A percentile compares a stretch with the other conserved stretches of the same genome.
Evolutionary conservation across 2,797 vertebrate genomes (phyloP).

Genomic region (Rhodeus uyekii): DNA sequence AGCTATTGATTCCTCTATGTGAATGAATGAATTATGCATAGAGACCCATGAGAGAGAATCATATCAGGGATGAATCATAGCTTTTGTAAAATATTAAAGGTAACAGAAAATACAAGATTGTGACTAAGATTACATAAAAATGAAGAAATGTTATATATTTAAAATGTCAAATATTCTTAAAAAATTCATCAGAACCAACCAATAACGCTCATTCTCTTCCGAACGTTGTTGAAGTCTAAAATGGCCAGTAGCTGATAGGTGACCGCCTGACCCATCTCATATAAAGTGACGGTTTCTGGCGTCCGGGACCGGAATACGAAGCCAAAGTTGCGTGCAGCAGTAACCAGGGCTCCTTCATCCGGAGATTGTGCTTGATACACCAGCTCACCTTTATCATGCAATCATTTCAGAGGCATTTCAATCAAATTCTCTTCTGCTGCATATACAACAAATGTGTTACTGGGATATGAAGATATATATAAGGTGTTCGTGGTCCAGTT

Average conservation of each 20-base stretch:
- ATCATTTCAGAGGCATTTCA: constrained; percentile 3
- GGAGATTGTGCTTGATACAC: constrained; percentile 80
- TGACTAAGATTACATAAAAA: neutral
- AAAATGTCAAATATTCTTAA: neutral
- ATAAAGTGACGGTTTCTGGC: constrained; percentile 78
- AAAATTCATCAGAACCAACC: constrained; percentile 62
- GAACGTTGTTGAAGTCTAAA: constrained; percentile 79
- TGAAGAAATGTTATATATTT: neutral
- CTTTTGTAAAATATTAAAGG: neutral
- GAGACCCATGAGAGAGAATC: neutral
- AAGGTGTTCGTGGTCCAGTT: constrained; percentile 1
- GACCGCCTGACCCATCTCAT: constrained; percentile 75
- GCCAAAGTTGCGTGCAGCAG: constrained; percentile 77
- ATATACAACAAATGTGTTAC: neutral
- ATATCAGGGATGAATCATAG: neutral
- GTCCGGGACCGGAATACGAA: constrained; percentile 79
- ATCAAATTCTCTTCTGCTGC: neutral
- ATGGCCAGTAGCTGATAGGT: constrained; percentile 80
- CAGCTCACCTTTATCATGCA: constrained; percentile 67
- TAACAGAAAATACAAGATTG: neutral
- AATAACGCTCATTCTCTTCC: constrained; percentile 84
- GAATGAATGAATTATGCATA: constrained; percentile 17
- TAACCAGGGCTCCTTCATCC: constrained; percentile 80
- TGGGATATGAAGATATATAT: neutral
- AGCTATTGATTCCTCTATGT: constrained; percentile 2